Percentiles rank a stretch among this genome's conserved stretches.
phyloP scores from a whole-genome alignment of 2,113 vertebrate species.

The Brachirus orientalis region DNA sequence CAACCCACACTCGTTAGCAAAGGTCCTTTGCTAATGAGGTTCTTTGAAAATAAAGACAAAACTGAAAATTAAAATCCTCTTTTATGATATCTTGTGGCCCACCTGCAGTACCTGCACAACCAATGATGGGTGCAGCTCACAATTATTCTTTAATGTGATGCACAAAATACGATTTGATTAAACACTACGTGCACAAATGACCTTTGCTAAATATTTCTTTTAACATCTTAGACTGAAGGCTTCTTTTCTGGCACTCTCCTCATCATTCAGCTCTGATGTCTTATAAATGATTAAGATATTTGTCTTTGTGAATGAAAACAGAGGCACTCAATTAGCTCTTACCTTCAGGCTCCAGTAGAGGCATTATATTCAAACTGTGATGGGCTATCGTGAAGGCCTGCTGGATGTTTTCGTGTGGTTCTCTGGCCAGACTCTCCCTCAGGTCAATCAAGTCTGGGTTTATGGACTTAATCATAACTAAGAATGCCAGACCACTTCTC shows the following conservation, averaged over 20 bases:
- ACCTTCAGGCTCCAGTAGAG: constrained; percentile 93
- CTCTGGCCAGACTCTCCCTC: constrained; percentile 84
- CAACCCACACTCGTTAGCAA: too few relatives aligned
- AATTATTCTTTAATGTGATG: too few relatives aligned
- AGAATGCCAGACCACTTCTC: constrained; percentile 90
- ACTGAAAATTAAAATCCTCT: too few relatives aligned
- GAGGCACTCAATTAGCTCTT: background rate
- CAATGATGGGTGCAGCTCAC: too few relatives aligned
- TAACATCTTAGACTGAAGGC: background rate
- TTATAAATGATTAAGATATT: background rate
- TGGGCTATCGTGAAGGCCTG: constrained; percentile 87
- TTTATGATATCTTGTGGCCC: too few relatives aligned
- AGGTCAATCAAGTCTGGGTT: constrained; percentile 88
- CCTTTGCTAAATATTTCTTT: background rate
- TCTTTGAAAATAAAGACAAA: too few relatives aligned
- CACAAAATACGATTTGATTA: too few relatives aligned
- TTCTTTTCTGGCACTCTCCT: background rate
- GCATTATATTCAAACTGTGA: constrained; percentile 83
- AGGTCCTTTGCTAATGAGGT: too few relatives aligned
- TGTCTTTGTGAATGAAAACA: background rate
- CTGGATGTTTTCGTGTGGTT: constrained; percentile 84
- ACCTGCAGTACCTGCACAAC: too few relatives aligned
- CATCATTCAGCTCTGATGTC: background rate
- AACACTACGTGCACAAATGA: background rate
- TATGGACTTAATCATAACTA: constrained; percentile 89